Evolutionary conservation across 30 jellyfish, hydroid and myxozoan genomes (phyloP).

Genomic region (Catostylus mosaicus): DNA sequence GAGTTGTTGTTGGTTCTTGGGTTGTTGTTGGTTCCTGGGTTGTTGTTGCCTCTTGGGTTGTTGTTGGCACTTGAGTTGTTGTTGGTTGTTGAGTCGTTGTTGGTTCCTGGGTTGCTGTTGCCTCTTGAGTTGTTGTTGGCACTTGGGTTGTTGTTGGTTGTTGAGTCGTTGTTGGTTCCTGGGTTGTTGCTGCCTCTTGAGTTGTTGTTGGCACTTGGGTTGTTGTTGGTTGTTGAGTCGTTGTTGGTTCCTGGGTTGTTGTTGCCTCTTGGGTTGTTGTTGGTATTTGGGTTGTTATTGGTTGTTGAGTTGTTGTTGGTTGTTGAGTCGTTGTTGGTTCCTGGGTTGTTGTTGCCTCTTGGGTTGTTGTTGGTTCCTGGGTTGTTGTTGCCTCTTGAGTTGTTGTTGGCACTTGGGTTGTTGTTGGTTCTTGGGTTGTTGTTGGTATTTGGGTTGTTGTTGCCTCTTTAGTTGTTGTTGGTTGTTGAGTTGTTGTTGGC

Average conservation of each 20-base stretch:
- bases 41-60: not conserved
- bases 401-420: not conserved
- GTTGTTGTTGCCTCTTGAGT: not conserved
- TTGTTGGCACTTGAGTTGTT: not conserved
- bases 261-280: not conserved
- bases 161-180: not conserved
- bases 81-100: not conserved
- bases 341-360: constrained; percentile 7
- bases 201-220: not conserved
- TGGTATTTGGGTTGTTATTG: not conserved
- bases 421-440: no score
- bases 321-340: not conserved
- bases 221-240: no score
- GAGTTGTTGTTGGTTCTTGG: not conserved
- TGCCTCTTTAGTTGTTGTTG: not conserved
- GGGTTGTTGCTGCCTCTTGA: not conserved
- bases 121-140: not conserved
- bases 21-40: no score
- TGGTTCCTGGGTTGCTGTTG: not conserved
- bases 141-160: not conserved
- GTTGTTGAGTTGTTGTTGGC: not conserved
- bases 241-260: not conserved
- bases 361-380: not conserved
- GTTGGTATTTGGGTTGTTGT: no score
- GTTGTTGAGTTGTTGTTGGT: not conserved